These are phyloP conservation scores for Galeopsomyia nigrocyanea DNA, from an alignment of 2,888 invertebrate genomes.

Conservation along the genomic window DNA sequence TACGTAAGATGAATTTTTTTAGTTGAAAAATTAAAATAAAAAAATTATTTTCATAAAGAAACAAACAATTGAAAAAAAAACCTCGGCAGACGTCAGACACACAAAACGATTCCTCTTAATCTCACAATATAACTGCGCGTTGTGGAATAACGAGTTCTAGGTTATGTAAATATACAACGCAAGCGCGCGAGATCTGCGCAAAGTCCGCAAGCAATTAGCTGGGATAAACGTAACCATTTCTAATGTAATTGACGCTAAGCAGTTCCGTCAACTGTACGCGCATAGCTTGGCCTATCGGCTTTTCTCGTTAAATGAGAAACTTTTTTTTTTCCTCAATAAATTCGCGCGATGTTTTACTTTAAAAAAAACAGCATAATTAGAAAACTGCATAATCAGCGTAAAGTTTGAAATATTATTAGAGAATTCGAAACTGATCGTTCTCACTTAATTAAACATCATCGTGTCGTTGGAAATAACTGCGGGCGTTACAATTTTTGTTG, in stretches of 20 bases:
- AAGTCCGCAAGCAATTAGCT: slow-evolving; percentile 22
- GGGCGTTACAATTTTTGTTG: neutral
- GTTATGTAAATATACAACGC: slow-evolving; percentile 16
- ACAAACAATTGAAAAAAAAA: no score
- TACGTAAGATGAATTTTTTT: no score
- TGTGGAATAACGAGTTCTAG: neutral
- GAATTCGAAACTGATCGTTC: no score
- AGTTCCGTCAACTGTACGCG: slow-evolving; percentile 27
- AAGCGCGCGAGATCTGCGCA: neutral
- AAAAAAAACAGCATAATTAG: neutral
- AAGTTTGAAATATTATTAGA: no score
- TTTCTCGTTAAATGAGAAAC: neutral
- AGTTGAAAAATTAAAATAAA: no score
- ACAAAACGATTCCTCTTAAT: no score
- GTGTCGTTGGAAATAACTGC: no score
- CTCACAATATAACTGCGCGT: no score
- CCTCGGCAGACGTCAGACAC: no score
- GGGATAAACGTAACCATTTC: slow-evolving; percentile 21
- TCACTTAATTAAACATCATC: no score
- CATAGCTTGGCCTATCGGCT: neutral
- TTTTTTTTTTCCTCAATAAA: neutral
- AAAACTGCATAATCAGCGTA: no score
- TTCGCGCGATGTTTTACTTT: neutral
- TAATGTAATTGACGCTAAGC: slow-evolving; percentile 36
- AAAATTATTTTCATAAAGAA: no score